Conservation (phyloP, 2,888 invertebrate species). For the Itoplectis maculator region DNA sequence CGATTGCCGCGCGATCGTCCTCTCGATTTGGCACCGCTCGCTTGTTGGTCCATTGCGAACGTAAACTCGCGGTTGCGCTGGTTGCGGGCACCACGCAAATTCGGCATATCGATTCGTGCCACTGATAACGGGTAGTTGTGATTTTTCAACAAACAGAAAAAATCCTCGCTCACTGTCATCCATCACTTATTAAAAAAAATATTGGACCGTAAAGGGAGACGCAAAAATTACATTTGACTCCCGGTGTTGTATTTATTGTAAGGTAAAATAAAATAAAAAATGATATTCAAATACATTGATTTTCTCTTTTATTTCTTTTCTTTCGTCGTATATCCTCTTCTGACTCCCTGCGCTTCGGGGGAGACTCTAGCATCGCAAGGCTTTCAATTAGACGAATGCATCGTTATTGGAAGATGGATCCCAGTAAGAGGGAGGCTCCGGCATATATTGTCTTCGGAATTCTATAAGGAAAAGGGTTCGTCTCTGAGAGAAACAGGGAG, state of each 20-base stretch:
- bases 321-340: not conserved
- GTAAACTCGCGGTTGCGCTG: too few relatives aligned
- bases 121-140: too few relatives aligned
- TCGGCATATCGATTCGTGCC: not conserved
- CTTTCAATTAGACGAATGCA: constrained; percentile 75
- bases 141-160: too few relatives aligned
- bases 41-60: not conserved
- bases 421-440: not conserved
- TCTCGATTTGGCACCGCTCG: not conserved
- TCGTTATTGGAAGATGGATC: constrained; percentile 54
- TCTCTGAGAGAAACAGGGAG: not conserved
- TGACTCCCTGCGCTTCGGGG: not conserved
- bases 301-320: not conserved
- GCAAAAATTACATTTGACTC: too few relatives aligned
- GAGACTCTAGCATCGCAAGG: constrained; percentile 50
- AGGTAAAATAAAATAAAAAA: too few relatives aligned
- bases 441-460: constrained; percentile 31
- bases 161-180: too few relatives aligned
- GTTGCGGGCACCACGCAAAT: not conserved
- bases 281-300: too few relatives aligned
- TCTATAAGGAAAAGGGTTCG: constrained; percentile 35
- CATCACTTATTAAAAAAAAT: too few relatives aligned
- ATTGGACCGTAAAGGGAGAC: too few relatives aligned
- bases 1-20: constrained; percentile 12
- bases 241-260: too few relatives aligned